phyloP scores from a whole-genome alignment of 2,113 vertebrate genomes.

The Myotis davidii region DNA sequence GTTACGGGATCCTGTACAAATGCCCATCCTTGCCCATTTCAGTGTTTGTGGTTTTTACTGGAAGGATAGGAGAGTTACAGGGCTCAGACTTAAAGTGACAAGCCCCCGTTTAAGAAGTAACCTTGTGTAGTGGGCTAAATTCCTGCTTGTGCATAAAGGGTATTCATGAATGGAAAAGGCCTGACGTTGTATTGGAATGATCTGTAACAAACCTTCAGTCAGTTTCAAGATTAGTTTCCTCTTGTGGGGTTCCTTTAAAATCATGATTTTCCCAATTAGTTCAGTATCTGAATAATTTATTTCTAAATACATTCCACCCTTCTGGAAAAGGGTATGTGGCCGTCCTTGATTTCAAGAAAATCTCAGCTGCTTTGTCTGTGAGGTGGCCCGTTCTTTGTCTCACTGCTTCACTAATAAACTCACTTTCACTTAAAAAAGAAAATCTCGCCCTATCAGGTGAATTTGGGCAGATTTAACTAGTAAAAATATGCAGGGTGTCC shows the following conservation, averaged over 20 bases:
- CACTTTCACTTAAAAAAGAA: no score
- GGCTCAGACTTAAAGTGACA: not conserved
- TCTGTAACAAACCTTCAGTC: no score
- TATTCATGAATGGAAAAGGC: no score
- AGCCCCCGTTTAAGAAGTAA: not conserved
- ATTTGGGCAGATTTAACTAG: not conserved
- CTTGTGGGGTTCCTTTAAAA: no score
- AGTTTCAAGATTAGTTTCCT: no score
- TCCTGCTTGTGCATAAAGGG: no score
- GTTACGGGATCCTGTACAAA: not conserved
- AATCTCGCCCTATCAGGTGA: no score
- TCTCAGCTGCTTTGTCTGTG: not conserved
- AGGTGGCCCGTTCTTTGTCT: no score
- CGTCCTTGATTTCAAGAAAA: not conserved
- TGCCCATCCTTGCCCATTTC: not conserved
- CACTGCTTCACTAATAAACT: no score
- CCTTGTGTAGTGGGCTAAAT: no score
- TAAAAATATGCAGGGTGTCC: not conserved
- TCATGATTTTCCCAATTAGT: no score
- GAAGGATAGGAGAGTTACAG: not conserved
- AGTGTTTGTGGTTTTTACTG: not conserved
- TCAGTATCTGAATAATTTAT: not conserved
- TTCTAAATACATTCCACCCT: not conserved
- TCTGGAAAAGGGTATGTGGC: not conserved
- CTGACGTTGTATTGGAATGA: no score